phyloP scores from a whole-genome alignment of 2,797 vertebrate species.

The Sebastes kiyomatsui region DNA sequence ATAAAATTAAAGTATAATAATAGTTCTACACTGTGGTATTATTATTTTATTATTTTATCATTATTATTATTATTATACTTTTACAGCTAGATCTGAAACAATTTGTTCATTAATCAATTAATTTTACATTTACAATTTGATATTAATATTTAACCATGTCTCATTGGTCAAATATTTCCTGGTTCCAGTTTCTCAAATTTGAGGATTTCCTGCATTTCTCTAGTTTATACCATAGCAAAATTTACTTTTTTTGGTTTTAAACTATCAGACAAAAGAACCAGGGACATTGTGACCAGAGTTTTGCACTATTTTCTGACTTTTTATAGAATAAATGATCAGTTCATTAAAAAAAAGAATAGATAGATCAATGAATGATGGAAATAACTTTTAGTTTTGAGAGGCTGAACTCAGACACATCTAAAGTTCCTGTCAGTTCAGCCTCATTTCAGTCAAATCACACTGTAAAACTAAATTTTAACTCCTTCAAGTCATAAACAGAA shows the following conservation, averaged over 20 bases:
- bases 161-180: not conserved
- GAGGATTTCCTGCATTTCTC: not conserved
- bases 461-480: not conserved
- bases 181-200: not conserved
- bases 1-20: too few relatives aligned
- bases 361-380: not conserved
- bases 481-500: not conserved
- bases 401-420: not conserved
- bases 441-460: not conserved
- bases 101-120: not conserved
- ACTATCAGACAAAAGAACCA: not conserved
- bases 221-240: not conserved
- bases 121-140: not conserved
- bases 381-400: not conserved
- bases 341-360: not conserved
- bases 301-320: not conserved
- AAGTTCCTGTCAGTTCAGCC: not conserved
- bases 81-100: not conserved
- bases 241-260: not conserved
- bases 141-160: not conserved
- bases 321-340: not conserved
- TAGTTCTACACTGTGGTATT: too few relatives aligned
- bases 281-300: not conserved
- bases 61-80: not conserved
- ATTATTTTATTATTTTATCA: too few relatives aligned